These are phyloP conservation scores for Psammodynastes pulverulentus DNA, from an alignment of 2,113 vertebrate species.

Conservation along the genomic window DNA sequence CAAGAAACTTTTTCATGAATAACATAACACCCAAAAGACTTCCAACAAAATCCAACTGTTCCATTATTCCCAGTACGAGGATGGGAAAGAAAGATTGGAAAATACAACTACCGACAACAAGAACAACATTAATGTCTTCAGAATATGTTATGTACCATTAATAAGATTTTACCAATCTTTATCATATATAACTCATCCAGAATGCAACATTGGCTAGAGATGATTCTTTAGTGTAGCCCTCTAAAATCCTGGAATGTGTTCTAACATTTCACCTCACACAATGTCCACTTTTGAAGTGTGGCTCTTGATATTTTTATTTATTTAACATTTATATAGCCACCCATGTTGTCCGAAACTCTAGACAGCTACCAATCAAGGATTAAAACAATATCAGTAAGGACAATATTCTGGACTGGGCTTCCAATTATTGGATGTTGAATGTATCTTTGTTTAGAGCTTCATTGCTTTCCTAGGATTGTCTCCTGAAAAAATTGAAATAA, in stretches of 20 bases:
- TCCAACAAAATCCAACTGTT: background rate
- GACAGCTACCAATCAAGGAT: too few relatives aligned
- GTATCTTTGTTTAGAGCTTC: background rate
- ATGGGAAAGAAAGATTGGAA: background rate
- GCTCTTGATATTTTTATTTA: too few relatives aligned
- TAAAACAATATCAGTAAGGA: too few relatives aligned
- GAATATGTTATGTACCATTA: too few relatives aligned
- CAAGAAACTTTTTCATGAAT: background rate
- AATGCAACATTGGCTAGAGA: background rate
- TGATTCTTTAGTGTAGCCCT: background rate
- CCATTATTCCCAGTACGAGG: background rate
- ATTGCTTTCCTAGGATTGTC: background rate
- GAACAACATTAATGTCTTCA: background rate
- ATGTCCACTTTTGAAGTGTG: too few relatives aligned
- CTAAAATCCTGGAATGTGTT: background rate
- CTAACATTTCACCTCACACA: background rate
- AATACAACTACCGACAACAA: background rate
- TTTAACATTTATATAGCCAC: too few relatives aligned
- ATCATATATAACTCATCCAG: background rate
- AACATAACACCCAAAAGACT: background rate
- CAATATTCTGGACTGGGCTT: background rate
- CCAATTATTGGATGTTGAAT: background rate
- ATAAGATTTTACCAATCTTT: too few relatives aligned
- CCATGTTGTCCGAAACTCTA: too few relatives aligned
- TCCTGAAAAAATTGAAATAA: background rate